A percentile compares a stretch with the other conserved stretches of the same genome.
Evolutionary conservation across 2,888 invertebrate species (phyloP).

Genomic region (Eudasyphora cyanicolor): DNA sequence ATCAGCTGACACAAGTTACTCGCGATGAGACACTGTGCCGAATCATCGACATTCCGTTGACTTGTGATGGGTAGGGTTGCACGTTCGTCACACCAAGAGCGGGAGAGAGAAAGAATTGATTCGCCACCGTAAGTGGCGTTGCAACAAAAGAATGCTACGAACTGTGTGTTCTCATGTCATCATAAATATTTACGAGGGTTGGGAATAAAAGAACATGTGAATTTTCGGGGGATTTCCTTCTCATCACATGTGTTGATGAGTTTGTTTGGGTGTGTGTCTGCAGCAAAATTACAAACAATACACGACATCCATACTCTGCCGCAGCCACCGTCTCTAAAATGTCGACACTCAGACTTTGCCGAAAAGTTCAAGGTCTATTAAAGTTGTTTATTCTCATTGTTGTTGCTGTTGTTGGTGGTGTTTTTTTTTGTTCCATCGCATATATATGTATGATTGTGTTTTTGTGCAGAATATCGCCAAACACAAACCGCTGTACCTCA

Average conservation of each 20-base stretch:
- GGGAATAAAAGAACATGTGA: not conserved
- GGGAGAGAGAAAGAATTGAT: no score
- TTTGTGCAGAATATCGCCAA: not conserved
- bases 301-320: not conserved
- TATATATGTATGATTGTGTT: slow-evolving; percentile 9
- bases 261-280: not conserved
- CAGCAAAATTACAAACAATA: not conserved
- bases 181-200: slow-evolving; percentile 27
- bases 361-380: slow-evolving; percentile 58
- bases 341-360: slow-evolving; percentile 48
- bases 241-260: not conserved
- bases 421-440: slow-evolving; percentile 11
- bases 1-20: no score
- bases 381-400: slow-evolving; percentile 21
- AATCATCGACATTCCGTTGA: no score
- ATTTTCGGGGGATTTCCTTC: not conserved
- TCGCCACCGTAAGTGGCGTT: not conserved
- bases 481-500: not conserved
- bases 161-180: slow-evolving; percentile 18
- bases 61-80: not conserved
- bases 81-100: not conserved
- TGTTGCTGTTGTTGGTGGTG: slow-evolving; percentile 14
- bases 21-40: no score
- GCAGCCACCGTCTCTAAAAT: slow-evolving; percentile 34
- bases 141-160: not conserved